These are phyloP conservation scores for Heliconius hermathena DNA, from an alignment of 1,140 invertebrate genomes.

Conservation along the genomic window DNA sequence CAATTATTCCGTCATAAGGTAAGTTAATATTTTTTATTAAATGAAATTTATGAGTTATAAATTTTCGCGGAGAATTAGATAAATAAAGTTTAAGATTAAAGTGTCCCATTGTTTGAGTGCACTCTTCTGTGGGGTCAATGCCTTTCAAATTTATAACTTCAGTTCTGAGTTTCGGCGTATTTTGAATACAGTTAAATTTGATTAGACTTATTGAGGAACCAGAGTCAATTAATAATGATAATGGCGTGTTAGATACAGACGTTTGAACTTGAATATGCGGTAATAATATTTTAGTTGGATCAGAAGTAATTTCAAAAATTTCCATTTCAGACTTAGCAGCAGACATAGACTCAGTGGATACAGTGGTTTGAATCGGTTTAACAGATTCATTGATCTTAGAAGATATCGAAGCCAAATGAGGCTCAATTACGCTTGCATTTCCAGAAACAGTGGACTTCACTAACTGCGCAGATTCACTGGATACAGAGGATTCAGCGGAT, in stretches of 20 bases:
- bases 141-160: slow-evolving; percentile 30
- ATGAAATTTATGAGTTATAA: slow-evolving; percentile 34
- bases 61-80: not conserved
- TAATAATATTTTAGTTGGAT: slow-evolving; percentile 28
- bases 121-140: slow-evolving; percentile 16
- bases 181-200: slow-evolving; percentile 14
- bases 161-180: slow-evolving; percentile 24
- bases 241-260: slow-evolving; percentile 25
- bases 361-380: too few species aligned
- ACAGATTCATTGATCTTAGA: too few species aligned
- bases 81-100: slow-evolving; percentile 24
- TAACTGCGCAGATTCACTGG: too few species aligned
- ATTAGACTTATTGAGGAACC: slow-evolving; percentile 30
- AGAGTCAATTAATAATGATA: slow-evolving; percentile 34
- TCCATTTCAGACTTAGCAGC: not conserved
- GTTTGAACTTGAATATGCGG: slow-evolving; percentile 28
- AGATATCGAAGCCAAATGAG: too few species aligned
- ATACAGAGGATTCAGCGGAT: too few species aligned
- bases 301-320: slow-evolving; percentile 23
- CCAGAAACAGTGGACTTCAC: too few species aligned
- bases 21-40: slow-evolving; percentile 39
- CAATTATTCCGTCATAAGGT: slow-evolving; percentile 49
- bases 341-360: not conserved
- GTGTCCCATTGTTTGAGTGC: slow-evolving; percentile 25
- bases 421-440: too few species aligned